Evolutionary conservation across 2,113 vertebrate genomes (phyloP), one percentile per base, ranked within the genome.

Genomic region (Rhadina sibilatrix): DNA sequence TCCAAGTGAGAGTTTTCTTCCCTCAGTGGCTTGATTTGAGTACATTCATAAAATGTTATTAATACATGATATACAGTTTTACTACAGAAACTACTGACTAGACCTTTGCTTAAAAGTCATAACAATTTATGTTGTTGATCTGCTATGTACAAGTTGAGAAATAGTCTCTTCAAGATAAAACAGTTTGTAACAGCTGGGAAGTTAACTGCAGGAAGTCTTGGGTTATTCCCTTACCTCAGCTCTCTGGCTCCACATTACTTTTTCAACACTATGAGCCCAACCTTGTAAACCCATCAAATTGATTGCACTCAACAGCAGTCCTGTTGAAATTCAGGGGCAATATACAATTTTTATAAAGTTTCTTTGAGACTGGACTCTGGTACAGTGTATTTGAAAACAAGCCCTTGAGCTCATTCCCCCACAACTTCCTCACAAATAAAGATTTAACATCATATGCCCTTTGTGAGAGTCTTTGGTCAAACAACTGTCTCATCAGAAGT

Each of bases 111-210:
- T 97, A 96, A 91, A 76, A 84, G 90, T 84, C 66, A 3, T 93
- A 95, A 95, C 94, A 97, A 96, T 97, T 97, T 96, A 95, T 59
- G 69, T 30, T 27, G 19, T 86, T 77, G 82, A 97, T 97, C 85
- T 96, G 91, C 85, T 89, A 68, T 1, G 49, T 77, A 82, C 9
- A 24, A 96, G 89, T 89, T 96, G 61, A 97, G 97, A 98, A 98
- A 94, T 44, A 97, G 94, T 27, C 86, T 97, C 93, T 85, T 90
- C 52, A 19, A 49, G 83, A 96, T 91, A 95, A 97, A 97, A 95
- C 74, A 97, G 91, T 89, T 83, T 84, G 47, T 81, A 97, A 94
- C 95, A 95, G 50, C 76, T 89, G 69, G 57, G 57, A 96, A 95
- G 79, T 93, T 87, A 96, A 96, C 93, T 83, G 71, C 59, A 95